Conservation (phyloP, 1,140 invertebrate species). For the Cotesia vestalis region DNA sequence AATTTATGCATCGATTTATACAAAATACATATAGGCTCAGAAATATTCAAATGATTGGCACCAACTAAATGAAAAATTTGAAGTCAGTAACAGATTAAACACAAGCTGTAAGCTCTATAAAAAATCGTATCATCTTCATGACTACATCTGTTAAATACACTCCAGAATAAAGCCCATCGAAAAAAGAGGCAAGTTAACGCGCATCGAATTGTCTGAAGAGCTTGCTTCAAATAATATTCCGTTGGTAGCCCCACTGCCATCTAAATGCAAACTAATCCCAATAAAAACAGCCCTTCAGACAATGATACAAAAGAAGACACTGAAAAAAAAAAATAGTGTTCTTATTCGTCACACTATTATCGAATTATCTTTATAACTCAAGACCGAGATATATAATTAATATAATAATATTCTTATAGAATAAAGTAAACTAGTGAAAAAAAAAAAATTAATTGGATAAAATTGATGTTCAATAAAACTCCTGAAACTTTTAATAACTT, state of each 20-base stretch:
- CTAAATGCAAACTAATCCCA: slow-evolving; percentile 46
- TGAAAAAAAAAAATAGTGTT: too few relatives aligned
- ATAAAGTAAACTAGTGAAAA: too few relatives aligned
- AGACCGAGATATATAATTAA: too few relatives aligned
- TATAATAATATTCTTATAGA: too few relatives aligned
- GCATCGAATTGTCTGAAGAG: slow-evolving; percentile 52
- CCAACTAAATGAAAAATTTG: neutral
- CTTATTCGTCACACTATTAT: too few relatives aligned
- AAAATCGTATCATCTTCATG: slow-evolving; percentile 25
- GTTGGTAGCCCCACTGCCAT: slow-evolving; percentile 32
- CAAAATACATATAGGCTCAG: too few relatives aligned
- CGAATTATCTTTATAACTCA: too few relatives aligned
- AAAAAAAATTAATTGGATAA: too few relatives aligned
- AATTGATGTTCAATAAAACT: too few relatives aligned
- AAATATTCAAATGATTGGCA: neutral
- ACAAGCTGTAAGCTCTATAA: neutral
- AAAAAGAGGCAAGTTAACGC: slow-evolving; percentile 44
- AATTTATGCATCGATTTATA: too few relatives aligned
- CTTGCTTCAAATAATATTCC: slow-evolving; percentile 46
- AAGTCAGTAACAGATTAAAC: neutral
- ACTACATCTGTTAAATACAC: slow-evolving; percentile 11
- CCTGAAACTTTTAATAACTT: too few relatives aligned
- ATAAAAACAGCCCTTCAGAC: slow-evolving; percentile 6
- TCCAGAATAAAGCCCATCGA: slow-evolving; percentile 7
- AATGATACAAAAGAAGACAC: neutral